Evolutionary conservation across 2,113 vertebrate species (phyloP).

Genomic region (Toxotes chatareus): DNA sequence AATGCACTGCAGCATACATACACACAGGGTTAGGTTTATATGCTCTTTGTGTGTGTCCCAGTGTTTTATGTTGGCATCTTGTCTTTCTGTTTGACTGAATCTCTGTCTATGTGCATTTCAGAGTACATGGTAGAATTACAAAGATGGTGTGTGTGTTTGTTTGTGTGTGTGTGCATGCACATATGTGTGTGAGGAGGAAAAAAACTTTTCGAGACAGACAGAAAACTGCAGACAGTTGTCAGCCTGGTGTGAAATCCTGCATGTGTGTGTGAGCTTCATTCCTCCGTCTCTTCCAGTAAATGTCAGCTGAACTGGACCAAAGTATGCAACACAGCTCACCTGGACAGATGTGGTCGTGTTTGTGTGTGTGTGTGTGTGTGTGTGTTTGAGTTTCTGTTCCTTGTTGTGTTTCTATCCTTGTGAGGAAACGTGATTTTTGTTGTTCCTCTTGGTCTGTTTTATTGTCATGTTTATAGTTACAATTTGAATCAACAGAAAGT

Average conservation of each 20-base stretch:
- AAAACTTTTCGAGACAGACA: neutral
- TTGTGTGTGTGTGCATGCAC: neutral
- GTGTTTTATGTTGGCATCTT: slow-evolving; percentile 21
- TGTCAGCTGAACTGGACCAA: slow-evolving; percentile 9
- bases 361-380: neutral
- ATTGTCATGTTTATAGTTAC: too few relatives aligned
- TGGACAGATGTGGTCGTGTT: neutral
- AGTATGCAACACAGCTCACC: slow-evolving; percentile 42
- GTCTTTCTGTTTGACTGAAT: slow-evolving; percentile 38
- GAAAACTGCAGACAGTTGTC: slow-evolving; percentile 19
- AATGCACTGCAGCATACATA: slow-evolving; percentile 59
- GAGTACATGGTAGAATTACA: neutral
- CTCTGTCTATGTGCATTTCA: neutral
- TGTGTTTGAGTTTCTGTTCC: neutral
- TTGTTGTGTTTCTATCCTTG: too few relatives aligned
- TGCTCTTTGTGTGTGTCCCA: slow-evolving; percentile 47
- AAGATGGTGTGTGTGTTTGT: neutral
- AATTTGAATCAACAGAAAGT: too few relatives aligned
- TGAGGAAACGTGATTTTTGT: too few relatives aligned
- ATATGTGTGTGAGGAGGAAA: neutral
- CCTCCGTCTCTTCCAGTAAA: slow-evolving; percentile 61
- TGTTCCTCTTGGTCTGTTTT: too few relatives aligned
- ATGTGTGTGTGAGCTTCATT: slow-evolving; percentile 68
- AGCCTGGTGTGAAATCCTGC: slow-evolving; percentile 81
- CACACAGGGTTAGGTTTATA: slow-evolving; percentile 39